Percentiles rank a stretch among this genome's conserved stretches.
These are phyloP conservation scores for Uloborus plumipes DNA, from an alignment of 2,888 invertebrate species.

Conservation along the genomic window DNA sequence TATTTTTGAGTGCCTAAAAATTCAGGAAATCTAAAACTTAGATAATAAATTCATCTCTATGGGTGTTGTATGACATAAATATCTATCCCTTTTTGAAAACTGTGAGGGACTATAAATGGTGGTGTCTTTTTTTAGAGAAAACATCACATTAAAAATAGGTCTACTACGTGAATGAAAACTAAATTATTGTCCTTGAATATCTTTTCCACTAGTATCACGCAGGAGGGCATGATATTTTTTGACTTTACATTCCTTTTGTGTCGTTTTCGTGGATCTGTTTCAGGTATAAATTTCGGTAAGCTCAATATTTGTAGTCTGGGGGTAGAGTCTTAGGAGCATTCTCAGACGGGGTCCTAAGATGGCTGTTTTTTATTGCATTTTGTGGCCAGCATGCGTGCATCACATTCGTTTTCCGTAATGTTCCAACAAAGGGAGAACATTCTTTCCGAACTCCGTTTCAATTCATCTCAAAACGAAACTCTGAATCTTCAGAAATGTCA, in stretches of 20 bases:
- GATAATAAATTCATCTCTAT: constrained; percentile 32
- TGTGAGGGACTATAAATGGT: constrained; percentile 12
- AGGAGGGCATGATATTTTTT: constrained; percentile 1
- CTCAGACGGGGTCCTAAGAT: no score
- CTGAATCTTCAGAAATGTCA: no score
- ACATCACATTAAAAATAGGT: constrained; percentile 29
- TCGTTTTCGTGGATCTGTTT: constrained; percentile 27
- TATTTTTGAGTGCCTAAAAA: constrained; percentile 6
- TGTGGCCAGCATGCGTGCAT: no score
- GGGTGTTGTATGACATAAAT: constrained; percentile 16
- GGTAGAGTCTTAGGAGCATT: neutral
- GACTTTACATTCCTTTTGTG: constrained; percentile 27
- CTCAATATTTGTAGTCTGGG: constrained; percentile 21
- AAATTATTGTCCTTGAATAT: constrained; percentile 14
- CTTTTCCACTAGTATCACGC: neutral
- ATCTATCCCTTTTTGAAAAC: constrained; percentile 14
- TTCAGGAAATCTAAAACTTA: constrained; percentile 11
- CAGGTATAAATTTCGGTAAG: constrained; percentile 43
- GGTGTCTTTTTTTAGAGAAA: constrained; percentile 5
- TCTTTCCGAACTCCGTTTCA: no score
- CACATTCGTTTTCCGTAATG: no score
- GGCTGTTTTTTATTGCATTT: no score
- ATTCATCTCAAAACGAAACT: no score
- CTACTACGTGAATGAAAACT: constrained; percentile 31
- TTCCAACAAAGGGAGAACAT: no score